Evolutionary conservation across 2,888 invertebrate species (phyloP), one percentile per base, ranked within the genome.

Genomic region (Therioaphis trifolii): DNA sequence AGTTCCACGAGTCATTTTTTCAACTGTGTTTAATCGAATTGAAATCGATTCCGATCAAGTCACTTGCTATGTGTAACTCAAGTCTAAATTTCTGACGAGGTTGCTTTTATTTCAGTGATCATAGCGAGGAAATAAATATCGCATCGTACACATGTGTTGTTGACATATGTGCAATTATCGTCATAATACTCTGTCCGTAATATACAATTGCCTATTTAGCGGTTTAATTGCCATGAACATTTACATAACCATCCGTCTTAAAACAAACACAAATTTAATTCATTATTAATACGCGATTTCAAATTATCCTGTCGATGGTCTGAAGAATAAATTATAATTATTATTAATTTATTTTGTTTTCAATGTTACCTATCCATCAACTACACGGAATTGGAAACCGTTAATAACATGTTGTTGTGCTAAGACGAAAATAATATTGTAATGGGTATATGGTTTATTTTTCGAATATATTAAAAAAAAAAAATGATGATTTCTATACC

Each of bases 241-340:
- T 27, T 49, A 71, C 24, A 71, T 4, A 46, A 49, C 2, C 5
- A 71, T 21, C 27, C 9, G n/a, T 15, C 18, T 49, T 27, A 72
- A 72, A 72, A 29, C 29, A 72, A 72, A 72, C n/a, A 72, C 15
- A 12, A 12, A 55, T n/a, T n/a, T 52, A 55, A 55, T 55, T 55
- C 21, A 55, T 55, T n/a, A 9, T 55, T 9, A 2, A 21, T 55
- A 55, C 9, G 55, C 55, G 21, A 4, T 55, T n/a, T 5, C 9
- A 55, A 55, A 55, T n/a, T n/a, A n/a, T 21, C n/a, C 2, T 5
- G 52, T 52, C 15, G n/a, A n/a, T n/a, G 52, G 7, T n/a, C 55
- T 4, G 21, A 11, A 9, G 7, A 11, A 43, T 43, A 43, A 43
- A 43, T 9, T 43, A 43, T 43, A 43, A 9, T 43, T 43, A 43